phyloP scores from a whole-genome alignment of 2,888 invertebrate species.

The Piscicola geometra region DNA sequence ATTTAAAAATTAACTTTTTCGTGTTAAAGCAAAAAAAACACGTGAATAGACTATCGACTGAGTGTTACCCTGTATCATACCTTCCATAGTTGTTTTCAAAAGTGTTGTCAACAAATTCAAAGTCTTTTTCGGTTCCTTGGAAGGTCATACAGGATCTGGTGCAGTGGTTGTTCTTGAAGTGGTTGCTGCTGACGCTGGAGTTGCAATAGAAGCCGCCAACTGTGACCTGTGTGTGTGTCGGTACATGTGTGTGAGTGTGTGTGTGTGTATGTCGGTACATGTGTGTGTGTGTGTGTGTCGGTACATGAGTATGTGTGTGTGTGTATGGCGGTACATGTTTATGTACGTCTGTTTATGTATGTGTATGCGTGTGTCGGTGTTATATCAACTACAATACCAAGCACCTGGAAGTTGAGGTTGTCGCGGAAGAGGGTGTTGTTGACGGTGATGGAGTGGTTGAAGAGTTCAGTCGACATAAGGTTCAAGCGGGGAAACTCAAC shows the following conservation, averaged over 20 bases:
- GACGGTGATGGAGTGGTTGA: conserved; percentile 73
- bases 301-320: too few species aligned
- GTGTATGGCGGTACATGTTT: too few species aligned
- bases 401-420: conserved; percentile 77
- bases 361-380: too few species aligned
- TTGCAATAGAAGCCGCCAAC: conserved; percentile 90
- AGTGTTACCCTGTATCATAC: too few species aligned
- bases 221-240: background rate
- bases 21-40: too few species aligned
- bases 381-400: conserved; percentile 47
- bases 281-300: too few species aligned
- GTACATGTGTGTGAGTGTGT: too few species aligned
- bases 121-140: conserved; percentile 89
- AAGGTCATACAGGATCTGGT: conserved; percentile 58
- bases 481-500: conserved; percentile 75
- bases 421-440: conserved; percentile 79
- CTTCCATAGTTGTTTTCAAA: conserved; percentile 75
- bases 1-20: too few species aligned
- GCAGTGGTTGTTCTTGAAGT: conserved; percentile 79
- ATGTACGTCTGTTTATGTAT: too few species aligned
- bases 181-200: conserved; percentile 78
- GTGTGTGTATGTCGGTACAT: too few species aligned
- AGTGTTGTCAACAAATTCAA: conserved; percentile 74
- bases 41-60: too few species aligned
- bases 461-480: conserved; percentile 43